A percentile compares a stretch with the other conserved stretches of the same genome.
Evolutionary conservation across 2,888 invertebrate species (phyloP).

Genomic region (Limnephilus auricula): DNA sequence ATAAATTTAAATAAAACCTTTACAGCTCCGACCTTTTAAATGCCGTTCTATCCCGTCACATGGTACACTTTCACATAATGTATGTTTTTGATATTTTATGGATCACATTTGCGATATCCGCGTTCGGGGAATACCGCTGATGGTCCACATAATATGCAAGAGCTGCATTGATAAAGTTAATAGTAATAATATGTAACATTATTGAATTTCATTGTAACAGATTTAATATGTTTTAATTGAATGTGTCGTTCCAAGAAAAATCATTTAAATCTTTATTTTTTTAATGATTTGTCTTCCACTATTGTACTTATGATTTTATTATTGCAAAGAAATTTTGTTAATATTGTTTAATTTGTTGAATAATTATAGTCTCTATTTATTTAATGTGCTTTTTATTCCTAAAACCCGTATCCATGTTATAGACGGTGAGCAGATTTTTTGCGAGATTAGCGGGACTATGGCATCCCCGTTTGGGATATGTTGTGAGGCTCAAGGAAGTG

Average conservation of each 20-base stretch:
- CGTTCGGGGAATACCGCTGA: no score
- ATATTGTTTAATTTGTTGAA: conserved; percentile 26
- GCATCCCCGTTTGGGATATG: no score
- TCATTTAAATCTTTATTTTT: background rate
- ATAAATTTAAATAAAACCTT: no score
- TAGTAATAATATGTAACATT: background rate
- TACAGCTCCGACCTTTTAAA: no score
- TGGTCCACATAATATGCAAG: no score
- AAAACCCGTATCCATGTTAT: background rate
- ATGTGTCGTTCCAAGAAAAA: background rate
- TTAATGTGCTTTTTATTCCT: conserved; percentile 4
- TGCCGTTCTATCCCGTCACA: no score
- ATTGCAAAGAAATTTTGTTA: background rate
- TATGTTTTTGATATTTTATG: no score
- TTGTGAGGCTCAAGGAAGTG: no score
- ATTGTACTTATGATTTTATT: background rate
- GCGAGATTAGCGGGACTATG: background rate
- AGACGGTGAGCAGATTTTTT: background rate
- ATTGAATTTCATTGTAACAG: background rate
- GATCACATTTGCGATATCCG: no score
- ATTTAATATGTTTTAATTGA: background rate
- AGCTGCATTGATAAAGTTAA: background rate
- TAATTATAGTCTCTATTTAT: conserved; percentile 33
- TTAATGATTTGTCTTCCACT: background rate
- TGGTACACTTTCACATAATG: no score